These are phyloP conservation scores for Coelinius sp. DNA, from an alignment of 2,888 invertebrate genomes.

Conservation along the genomic window DNA sequence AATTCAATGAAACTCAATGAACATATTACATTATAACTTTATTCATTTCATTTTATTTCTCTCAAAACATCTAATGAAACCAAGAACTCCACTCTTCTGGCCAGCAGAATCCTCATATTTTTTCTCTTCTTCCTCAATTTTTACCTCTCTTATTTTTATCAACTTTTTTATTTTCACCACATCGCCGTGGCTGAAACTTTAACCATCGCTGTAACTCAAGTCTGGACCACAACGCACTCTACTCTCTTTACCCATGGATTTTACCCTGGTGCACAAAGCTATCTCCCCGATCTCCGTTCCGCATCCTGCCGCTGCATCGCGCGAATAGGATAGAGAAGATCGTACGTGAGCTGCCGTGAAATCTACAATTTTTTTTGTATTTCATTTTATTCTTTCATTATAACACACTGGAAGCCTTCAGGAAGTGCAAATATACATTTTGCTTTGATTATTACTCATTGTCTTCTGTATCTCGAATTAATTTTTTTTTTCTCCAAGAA, in stretches of 20 bases:
- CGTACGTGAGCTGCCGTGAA: slow-evolving; percentile 35
- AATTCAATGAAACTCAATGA: too few species aligned
- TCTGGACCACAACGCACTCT: slow-evolving; percentile 57
- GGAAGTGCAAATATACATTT: not conserved
- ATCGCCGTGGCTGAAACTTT: slow-evolving; percentile 55
- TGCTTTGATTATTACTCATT: not conserved
- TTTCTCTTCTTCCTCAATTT: not conserved
- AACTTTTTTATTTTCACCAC: slow-evolving; percentile 46
- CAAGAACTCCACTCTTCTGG: not conserved
- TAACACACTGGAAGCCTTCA: not conserved
- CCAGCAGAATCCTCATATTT: not conserved
- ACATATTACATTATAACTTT: too few species aligned
- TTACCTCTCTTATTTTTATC: not conserved
- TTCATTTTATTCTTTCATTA: slow-evolving; percentile 6
- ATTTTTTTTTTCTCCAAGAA: not conserved
- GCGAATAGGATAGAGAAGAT: slow-evolving; percentile 40
- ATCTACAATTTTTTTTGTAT: slow-evolving; percentile 27
- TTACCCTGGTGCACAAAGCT: slow-evolving; percentile 56
- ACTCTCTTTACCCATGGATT: slow-evolving; percentile 21
- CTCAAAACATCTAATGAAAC: too few species aligned
- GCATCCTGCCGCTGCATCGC: slow-evolving; percentile 53
- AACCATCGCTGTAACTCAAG: slow-evolving; percentile 60
- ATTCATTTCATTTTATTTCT: too few species aligned
- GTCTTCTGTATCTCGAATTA: too few species aligned
- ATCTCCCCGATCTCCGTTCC: slow-evolving; percentile 57